Percentiles rank a stretch among this genome's conserved stretches.
Evolutionary conservation across 2,113 vertebrate genomes (phyloP).

Genomic region (Galemys pyrenaicus): DNA sequence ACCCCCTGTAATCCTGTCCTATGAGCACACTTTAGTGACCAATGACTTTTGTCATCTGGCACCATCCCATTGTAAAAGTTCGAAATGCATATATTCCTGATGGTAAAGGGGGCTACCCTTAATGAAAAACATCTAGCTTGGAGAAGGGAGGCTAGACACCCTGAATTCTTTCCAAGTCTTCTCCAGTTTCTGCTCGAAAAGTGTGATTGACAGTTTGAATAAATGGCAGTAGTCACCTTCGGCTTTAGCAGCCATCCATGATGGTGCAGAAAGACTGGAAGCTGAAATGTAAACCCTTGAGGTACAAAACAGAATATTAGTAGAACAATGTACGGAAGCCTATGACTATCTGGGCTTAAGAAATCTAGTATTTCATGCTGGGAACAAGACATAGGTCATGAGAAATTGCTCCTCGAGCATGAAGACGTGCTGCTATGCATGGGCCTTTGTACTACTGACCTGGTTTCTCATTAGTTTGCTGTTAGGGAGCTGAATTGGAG

Average conservation of each 20-base stretch:
- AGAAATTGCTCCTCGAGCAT: neutral
- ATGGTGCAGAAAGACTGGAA: neutral
- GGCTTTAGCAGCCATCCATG: neutral
- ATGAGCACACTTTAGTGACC: constrained; percentile 77
- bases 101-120: constrained; percentile 68
- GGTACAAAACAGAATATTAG: neutral
- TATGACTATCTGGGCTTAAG: neutral
- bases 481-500: neutral
- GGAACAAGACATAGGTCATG: constrained; percentile 20
- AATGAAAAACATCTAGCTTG: neutral
- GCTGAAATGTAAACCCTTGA: constrained; percentile 17
- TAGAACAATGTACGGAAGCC: neutral
- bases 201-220: neutral
- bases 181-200: constrained; percentile 64
- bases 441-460: constrained; percentile 24
- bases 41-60: constrained; percentile 73
- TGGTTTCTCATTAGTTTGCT: constrained; percentile 27
- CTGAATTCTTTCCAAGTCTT: neutral
- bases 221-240: neutral
- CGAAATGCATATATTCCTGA: constrained; percentile 81
- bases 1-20: constrained; percentile 72
- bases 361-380: constrained; percentile 37
- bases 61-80: constrained; percentile 74
- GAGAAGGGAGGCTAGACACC: neutral
- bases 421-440: neutral